Percentiles rank a stretch among this genome's conserved stretches.
Conservation (phyloP, 35 echinoderm and acorn worm genomes). For the Holothuria glaberrima region DNA sequence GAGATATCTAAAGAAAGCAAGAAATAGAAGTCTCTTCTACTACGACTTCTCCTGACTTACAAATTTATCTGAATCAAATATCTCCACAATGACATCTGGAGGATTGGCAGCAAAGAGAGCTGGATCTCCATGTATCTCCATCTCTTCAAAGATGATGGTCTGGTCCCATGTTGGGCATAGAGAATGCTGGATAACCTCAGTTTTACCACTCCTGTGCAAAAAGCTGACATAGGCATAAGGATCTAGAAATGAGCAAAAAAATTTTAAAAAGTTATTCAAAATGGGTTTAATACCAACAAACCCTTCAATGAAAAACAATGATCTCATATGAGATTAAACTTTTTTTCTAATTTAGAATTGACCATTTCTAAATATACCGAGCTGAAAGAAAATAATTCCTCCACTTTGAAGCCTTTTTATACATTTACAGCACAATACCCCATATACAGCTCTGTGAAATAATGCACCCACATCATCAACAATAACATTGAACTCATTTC, state of each 20-base stretch:
- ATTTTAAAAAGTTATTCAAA: background rate
- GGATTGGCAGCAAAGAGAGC: constrained; percentile 57
- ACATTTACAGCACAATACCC: no score
- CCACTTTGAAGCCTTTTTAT: background rate
- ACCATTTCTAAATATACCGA: no score
- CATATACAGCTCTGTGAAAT: no score
- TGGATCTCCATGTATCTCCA: constrained; percentile 73
- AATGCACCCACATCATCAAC: no score
- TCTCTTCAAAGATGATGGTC: constrained; percentile 81
- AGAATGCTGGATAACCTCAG: constrained; percentile 69
- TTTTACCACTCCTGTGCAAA: constrained; percentile 70
- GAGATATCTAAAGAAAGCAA: no score
- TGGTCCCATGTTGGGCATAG: constrained; percentile 83
- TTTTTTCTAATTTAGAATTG: no score
- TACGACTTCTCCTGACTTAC: constrained; percentile 48
- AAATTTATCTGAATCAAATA: constrained; percentile 80
- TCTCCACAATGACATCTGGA: constrained; percentile 77
- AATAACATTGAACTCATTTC: no score
- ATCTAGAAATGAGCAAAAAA: constrained; percentile 14
- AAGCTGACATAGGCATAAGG: constrained; percentile 76
- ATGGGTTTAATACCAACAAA: no score
- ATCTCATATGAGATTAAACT: no score
- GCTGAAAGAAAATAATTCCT: background rate
- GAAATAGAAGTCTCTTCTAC: no score
- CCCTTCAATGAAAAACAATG: no score